Evolutionary conservation across 2,888 invertebrate species (phyloP).

Genomic region (Neoascia interrupta): DNA sequence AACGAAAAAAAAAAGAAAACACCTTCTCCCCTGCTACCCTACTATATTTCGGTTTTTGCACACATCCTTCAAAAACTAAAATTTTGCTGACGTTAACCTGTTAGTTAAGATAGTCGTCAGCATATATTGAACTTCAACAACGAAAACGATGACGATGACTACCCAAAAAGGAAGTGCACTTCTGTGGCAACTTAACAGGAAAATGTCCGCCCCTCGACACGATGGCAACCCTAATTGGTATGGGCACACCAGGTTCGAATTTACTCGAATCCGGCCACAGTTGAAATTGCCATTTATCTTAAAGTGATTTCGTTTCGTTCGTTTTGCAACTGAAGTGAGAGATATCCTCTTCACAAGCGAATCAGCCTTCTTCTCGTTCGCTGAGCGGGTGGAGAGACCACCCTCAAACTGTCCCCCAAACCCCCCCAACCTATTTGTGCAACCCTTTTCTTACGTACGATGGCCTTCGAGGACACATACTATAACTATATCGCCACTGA

Average conservation of each 20-base stretch:
- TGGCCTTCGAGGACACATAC: no score
- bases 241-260: constrained; percentile 35
- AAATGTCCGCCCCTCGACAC: constrained; percentile 7
- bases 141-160: constrained; percentile 9
- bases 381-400: no score
- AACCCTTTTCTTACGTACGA: no score
- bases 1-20: constrained; percentile 10
- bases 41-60: constrained; percentile 29
- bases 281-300: constrained; percentile 48
- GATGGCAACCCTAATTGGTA: constrained; percentile 11
- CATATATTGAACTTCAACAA: constrained; percentile 17
- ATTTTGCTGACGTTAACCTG: constrained; percentile 50
- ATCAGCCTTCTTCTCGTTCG: no score
- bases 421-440: no score
- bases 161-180: constrained; percentile 27
- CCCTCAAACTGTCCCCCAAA: no score
- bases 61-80: constrained; percentile 50
- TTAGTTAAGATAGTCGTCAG: constrained; percentile 46
- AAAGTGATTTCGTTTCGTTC: constrained; percentile 51
- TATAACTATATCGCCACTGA: no score
- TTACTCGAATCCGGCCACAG: constrained; percentile 37
- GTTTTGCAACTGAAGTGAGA: constrained; percentile 41
- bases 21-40: constrained; percentile 1
- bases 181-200: constrained; percentile 22
- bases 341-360: constrained; percentile 46